phyloP scores from a whole-genome alignment of 2,113 vertebrate species.

The Macrotis lagotis region DNA sequence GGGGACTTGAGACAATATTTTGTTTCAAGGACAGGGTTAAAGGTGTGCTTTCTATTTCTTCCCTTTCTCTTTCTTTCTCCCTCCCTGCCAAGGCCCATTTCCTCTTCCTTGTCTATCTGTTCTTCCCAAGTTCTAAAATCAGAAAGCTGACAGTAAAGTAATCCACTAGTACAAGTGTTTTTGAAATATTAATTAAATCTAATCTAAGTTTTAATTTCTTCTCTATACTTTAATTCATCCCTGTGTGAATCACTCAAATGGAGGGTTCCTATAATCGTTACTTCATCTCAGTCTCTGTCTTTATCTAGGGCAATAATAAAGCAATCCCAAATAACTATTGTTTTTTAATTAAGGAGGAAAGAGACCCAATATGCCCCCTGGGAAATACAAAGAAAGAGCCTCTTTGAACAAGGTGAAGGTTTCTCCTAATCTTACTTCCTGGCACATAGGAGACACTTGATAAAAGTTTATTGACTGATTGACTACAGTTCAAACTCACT shows the following conservation, averaged over 20 bases:
- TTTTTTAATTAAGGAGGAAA: neutral
- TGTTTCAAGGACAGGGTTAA: neutral
- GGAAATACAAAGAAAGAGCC: neutral
- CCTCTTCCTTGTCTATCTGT: neutral
- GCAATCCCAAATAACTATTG: neutral
- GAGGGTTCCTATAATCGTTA: neutral
- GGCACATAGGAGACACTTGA: neutral
- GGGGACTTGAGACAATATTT: neutral
- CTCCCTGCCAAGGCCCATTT: no score
- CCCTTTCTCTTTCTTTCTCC: neutral
- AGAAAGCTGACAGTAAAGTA: no score
- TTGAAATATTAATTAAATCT: neutral
- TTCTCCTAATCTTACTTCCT: neutral
- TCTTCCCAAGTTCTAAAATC: neutral
- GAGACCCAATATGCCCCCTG: neutral
- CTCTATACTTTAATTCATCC: neutral
- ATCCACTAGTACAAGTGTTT: neutral
- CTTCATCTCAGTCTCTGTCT: neutral
- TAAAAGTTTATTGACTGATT: neutral
- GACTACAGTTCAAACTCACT: neutral
- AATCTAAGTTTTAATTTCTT: neutral
- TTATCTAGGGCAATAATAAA: neutral
- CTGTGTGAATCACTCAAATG: neutral
- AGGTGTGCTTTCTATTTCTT: no score
- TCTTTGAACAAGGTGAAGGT: neutral